These are phyloP conservation scores for Celastrina argiolus DNA, from an alignment of 2,888 invertebrate genomes.

Conservation along the genomic window DNA sequence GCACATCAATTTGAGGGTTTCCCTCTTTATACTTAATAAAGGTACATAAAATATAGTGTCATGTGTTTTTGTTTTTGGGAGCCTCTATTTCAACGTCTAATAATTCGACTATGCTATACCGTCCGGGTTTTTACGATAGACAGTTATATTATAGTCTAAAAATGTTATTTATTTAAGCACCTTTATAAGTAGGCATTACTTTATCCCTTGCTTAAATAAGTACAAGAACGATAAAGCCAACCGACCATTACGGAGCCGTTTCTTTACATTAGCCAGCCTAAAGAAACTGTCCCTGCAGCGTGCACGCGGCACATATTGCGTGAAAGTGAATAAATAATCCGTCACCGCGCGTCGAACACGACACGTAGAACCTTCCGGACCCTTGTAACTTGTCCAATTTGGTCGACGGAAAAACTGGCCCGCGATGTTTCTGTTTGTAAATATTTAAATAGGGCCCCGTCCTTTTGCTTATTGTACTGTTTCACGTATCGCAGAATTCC, in stretches of 20 bases:
- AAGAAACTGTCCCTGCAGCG: neutral
- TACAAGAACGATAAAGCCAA: neutral
- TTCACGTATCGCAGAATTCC: neutral
- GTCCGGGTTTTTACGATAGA: too few relatives aligned
- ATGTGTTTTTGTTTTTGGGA: too few relatives aligned
- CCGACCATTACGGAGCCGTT: neutral
- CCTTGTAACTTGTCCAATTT: constrained; percentile 16
- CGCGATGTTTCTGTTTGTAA: neutral
- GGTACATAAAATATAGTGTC: too few relatives aligned
- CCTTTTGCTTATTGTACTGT: neutral
- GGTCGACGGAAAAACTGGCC: neutral
- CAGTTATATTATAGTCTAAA: too few relatives aligned
- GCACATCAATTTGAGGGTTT: too few relatives aligned
- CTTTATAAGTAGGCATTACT: too few relatives aligned
- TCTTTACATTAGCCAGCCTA: neutral
- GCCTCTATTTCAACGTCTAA: too few relatives aligned
- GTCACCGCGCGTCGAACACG: neutral
- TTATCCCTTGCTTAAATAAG: too few relatives aligned
- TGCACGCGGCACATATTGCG: neutral
- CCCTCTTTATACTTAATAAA: too few relatives aligned
- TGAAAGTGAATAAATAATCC: constrained; percentile 19
- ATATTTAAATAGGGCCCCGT: neutral
- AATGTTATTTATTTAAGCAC: too few relatives aligned
- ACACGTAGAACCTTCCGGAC: neutral
- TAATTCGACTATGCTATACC: too few relatives aligned